phyloP scores from a whole-genome alignment of 2,113 vertebrate genomes.

The Paraplagusia blochii region DNA sequence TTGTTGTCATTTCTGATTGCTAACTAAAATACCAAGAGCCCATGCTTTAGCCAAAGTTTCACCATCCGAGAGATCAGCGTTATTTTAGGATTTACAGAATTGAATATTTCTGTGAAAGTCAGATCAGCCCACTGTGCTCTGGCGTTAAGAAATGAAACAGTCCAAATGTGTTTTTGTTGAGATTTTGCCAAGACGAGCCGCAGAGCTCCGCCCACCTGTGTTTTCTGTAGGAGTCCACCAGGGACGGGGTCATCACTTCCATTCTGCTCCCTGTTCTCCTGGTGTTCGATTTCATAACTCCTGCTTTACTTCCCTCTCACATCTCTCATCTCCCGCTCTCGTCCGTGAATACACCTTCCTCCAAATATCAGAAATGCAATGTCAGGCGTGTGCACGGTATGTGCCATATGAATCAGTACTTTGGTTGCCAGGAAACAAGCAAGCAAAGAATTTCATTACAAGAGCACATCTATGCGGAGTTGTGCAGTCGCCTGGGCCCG shows the following conservation, averaged over 20 bases:
- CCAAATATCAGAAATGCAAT: slow-evolving; percentile 65
- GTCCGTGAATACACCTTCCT: slow-evolving; percentile 35
- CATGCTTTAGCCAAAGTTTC: no score
- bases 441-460: slow-evolving; percentile 69
- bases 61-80: background rate
- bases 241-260: slow-evolving; percentile 41
- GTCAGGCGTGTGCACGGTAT: slow-evolving; percentile 59
- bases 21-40: no score
- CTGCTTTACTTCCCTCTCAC: slow-evolving; percentile 21
- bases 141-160: slow-evolving; percentile 26
- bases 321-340: slow-evolving; percentile 8
- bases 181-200: slow-evolving; percentile 34
- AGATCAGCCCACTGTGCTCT: slow-evolving; percentile 14
- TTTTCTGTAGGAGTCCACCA: slow-evolving; percentile 49
- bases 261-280: slow-evolving; percentile 27
- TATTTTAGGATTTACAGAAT: slow-evolving; percentile 12
- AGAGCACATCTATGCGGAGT: slow-evolving; percentile 59
- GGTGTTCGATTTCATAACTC: slow-evolving; percentile 29
- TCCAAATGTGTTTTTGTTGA: slow-evolving; percentile 18
- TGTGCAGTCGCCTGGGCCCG: slow-evolving; percentile 62
- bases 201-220: slow-evolving; percentile 57
- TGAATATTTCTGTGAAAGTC: slow-evolving; percentile 7
- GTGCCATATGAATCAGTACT: slow-evolving; percentile 65
- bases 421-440: slow-evolving; percentile 76
- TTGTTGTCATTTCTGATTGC: no score